These are phyloP conservation scores for Spilarctia lutea DNA, from an alignment of 2,888 invertebrate species.

Conservation along the genomic window DNA sequence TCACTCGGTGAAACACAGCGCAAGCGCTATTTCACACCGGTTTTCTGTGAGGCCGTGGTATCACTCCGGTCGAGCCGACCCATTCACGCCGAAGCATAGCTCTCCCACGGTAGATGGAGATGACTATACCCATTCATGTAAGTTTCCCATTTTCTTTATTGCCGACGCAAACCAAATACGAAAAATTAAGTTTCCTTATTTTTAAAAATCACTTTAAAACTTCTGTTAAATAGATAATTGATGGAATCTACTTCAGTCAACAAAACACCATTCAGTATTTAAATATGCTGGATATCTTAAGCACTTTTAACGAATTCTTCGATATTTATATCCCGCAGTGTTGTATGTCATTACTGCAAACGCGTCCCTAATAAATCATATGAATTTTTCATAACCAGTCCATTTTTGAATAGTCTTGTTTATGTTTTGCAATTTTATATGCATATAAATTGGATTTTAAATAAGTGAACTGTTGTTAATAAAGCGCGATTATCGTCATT, in stretches of 20 bases:
- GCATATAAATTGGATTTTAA: slow-evolving; percentile 72
- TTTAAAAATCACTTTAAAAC: neutral
- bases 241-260: neutral
- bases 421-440: slow-evolving; percentile 59
- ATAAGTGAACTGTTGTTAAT: slow-evolving; percentile 32
- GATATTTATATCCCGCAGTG: slow-evolving; percentile 45
- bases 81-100: too few relatives aligned
- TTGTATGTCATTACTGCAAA: slow-evolving; percentile 40
- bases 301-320: slow-evolving; percentile 24
- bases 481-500: slow-evolving; percentile 31
- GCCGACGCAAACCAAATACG: too few relatives aligned
- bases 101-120: too few relatives aligned
- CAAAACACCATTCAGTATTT: neutral
- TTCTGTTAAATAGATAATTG: neutral
- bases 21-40: too few relatives aligned
- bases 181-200: neutral
- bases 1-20: too few relatives aligned
- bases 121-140: too few relatives aligned
- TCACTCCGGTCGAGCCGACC: too few relatives aligned
- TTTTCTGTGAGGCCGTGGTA: too few relatives aligned
- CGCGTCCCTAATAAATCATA: slow-evolving; percentile 61
- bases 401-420: slow-evolving; percentile 58
- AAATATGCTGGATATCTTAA: slow-evolving; percentile 2
- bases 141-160: too few relatives aligned
- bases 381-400: slow-evolving; percentile 66